Evolutionary conservation across 2,113 vertebrate species (phyloP).

Genomic region (Mandrillus leucophaeus): DNA sequence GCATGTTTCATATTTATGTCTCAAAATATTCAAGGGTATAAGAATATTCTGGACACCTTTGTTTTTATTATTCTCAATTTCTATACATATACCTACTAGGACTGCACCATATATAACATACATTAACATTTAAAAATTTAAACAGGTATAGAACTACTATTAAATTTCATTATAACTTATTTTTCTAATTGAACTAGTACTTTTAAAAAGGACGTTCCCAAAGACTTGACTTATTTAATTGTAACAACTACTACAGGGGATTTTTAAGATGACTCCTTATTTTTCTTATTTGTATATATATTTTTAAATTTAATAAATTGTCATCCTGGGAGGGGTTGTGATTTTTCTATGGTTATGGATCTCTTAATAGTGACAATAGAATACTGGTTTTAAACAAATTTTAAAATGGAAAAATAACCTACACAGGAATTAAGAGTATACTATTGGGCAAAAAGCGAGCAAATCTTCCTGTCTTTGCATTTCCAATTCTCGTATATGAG

Average conservation of each 20-base stretch:
- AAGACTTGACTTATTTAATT: background rate
- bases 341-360: background rate
- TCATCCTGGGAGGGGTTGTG: background rate
- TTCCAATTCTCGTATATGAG: background rate
- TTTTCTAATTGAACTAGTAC: background rate
- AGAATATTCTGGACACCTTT: background rate
- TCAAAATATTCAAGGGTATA: background rate
- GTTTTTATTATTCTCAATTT: background rate
- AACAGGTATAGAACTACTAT: background rate
- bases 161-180: background rate
- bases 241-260: background rate
- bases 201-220: background rate
- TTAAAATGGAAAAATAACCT: background rate
- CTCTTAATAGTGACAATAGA: background rate
- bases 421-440: background rate
- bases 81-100: background rate
- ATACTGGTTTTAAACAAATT: background rate
- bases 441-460: background rate
- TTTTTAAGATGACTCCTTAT: background rate
- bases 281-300: background rate
- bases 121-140: background rate
- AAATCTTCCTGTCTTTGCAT: background rate
- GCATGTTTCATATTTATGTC: background rate
- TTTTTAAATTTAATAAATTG: background rate
- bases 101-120: background rate